Evolutionary conservation across 2,888 invertebrate species (phyloP).

Genomic region (Lymantria dispar): DNA sequence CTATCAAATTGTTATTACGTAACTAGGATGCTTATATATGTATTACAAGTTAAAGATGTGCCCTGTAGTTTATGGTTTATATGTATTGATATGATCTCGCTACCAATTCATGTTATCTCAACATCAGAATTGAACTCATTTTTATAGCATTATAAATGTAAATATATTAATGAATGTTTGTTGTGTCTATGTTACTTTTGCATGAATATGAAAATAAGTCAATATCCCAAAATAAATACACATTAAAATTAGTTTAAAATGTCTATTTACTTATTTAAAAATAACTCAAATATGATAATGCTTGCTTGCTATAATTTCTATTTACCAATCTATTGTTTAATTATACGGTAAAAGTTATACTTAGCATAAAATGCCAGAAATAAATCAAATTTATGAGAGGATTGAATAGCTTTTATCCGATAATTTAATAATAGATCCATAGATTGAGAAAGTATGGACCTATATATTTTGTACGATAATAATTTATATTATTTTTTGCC

Average conservation of each 20-base stretch:
- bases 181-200: neutral
- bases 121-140: constrained; percentile 26
- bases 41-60: neutral
- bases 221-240: too few relatives aligned
- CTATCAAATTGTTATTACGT: neutral
- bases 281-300: neutral
- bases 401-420: too few relatives aligned
- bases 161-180: neutral
- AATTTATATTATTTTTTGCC: neutral
- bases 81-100: too few relatives aligned
- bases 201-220: neutral
- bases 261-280: neutral
- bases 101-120: constrained; percentile 25
- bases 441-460: neutral
- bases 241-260: neutral
- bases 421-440: neutral
- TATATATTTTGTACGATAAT: neutral
- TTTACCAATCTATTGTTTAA: too few relatives aligned
- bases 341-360: too few relatives aligned
- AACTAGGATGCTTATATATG: neutral
- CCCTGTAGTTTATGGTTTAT: neutral
- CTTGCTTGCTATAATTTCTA: neutral
- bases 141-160: neutral
- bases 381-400: too few relatives aligned
- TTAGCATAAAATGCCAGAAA: too few relatives aligned